phyloP scores from a whole-genome alignment of 1,140 invertebrate species.

The Cydia strobilella region DNA sequence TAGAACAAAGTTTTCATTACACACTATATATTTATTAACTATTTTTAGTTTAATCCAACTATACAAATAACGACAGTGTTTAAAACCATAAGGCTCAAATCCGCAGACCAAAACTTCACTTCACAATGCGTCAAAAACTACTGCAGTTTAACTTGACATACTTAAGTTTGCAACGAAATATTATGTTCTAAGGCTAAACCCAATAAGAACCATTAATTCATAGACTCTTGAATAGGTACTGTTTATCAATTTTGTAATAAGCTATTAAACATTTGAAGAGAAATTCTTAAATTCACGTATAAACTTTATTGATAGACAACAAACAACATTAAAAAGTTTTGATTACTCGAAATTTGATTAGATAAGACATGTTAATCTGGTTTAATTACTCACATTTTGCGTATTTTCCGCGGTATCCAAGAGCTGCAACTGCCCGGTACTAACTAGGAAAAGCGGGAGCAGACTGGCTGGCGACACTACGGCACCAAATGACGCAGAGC shows the following conservation, averaged over 20 bases:
- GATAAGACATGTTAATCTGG: not conserved
- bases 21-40: not conserved
- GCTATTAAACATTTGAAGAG: not conserved
- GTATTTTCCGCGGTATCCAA: not conserved
- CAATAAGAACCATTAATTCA: not conserved
- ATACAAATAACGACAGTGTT: not conserved
- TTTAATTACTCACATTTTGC: constrained; percentile 22
- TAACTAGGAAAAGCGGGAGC: constrained; percentile 2
- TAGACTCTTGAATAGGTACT: not conserved
- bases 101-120: constrained; percentile 13
- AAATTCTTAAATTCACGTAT: not conserved
- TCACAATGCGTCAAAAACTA: constrained; percentile 18
- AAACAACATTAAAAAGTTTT: not conserved
- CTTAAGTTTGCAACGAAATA: not conserved
- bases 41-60: not conserved
- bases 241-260: not conserved
- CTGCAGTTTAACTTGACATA: constrained; percentile 16
- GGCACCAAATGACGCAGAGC: constrained; percentile 28
- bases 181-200: not conserved
- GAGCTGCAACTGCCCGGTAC: not conserved
- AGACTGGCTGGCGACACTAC: constrained; percentile 29
- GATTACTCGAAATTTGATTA: not conserved
- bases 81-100: not conserved
- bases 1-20: not conserved
- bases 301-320: not conserved